Base-by-base conservation (phyloP, 2,797 vertebrate genomes). In the Myiotriccus ornatus region DNA sequence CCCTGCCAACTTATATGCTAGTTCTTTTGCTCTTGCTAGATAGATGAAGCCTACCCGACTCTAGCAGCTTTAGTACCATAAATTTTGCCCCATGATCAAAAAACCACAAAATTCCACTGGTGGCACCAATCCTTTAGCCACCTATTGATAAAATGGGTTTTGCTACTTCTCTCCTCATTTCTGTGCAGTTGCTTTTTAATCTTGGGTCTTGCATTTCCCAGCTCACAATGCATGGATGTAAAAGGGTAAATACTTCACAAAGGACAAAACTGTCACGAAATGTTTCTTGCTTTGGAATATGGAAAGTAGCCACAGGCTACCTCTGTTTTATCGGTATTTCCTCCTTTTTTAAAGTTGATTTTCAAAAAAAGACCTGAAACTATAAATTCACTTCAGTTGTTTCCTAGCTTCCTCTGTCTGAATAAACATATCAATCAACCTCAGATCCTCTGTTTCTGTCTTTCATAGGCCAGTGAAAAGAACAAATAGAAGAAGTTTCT, bases 371-470 rank as follows among this genome's bases (percentile, higher is more conserved):
- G 25, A 27, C 67, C 10, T 25, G 46, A 93, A 93, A 86, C 25
- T 21, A 11, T 86, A 87, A 92, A 91, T 82, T 80, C 13, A 27
- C 22, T 89, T 87, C 87, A 22, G 7, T 62, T 97, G 16, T 80
- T 95, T 81, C 49, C 39, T 67, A 56, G 71, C 46, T 96, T 96
- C 49, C 65, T 88, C 44, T 34, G 8, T 82, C 87, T 92, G 52
- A 90, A 93, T 94, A 96, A 97, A 97, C 77, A 94, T 63, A 89
- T 18, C 94, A 96, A 50, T 95, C 90, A 87, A 14, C 37, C 84
- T 78, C 76, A 87, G 74, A 76, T 78, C 15, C 21, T 89, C 46
- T 90, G 12, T 77, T 93, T 89, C 60, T 69, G 20, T 35, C 74
- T 95, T 95, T 88, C 73, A 80, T 37, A 83, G 62, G 39, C 60